Evolutionary conservation across 2,888 invertebrate genomes (phyloP), one percentile per base, ranked within the genome.

Genomic region (Phaedon cochleariae): DNA sequence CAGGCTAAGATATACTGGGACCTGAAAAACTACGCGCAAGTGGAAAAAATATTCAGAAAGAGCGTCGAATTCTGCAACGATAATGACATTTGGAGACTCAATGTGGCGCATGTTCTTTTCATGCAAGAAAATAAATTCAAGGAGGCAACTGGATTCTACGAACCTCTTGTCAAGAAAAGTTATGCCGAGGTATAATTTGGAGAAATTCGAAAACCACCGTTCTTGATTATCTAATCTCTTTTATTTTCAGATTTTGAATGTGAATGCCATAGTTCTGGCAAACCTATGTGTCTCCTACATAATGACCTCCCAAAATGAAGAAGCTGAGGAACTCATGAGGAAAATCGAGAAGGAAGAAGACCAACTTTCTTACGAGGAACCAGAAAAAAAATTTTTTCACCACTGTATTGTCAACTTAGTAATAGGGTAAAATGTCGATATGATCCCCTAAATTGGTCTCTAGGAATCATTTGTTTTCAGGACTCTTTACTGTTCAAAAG

Each of bases 1-100:
- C 96, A 99, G 83, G 98, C 98, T 0, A 98, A 97, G 87, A 96
- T 99, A 72, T 97, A 96, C 80, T 99, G 99, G 98, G 96, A 98
- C 72, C 88, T 94, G 82, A 96, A 96, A 80, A 96, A 98, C 81
- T 99, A 98, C 78, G 87, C 90, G 1, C 96, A 97, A 80, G 98
- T 99, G 1, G 98, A 98, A 82, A 95, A 96, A 81, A 96, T 98
- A 73, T 98, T 98, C 82, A 90, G 96, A 31, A 96, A 97, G 81
- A 97, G 97, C 64, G 96, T 96, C 0, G 99, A 99, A 81, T 98
- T 98, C 83, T 98, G 98, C 80, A 96, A 96, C 74, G 98, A 98
- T 79, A 96, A 97, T 76, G 97, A 98, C 75, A 90, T 92, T 0
- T 99, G 98, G 98, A 92, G 97, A 71, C 85, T 99, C 18, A 99